Base-by-base conservation (phyloP, 2,113 vertebrate genomes). In the Hirundichthys speculiger region DNA sequence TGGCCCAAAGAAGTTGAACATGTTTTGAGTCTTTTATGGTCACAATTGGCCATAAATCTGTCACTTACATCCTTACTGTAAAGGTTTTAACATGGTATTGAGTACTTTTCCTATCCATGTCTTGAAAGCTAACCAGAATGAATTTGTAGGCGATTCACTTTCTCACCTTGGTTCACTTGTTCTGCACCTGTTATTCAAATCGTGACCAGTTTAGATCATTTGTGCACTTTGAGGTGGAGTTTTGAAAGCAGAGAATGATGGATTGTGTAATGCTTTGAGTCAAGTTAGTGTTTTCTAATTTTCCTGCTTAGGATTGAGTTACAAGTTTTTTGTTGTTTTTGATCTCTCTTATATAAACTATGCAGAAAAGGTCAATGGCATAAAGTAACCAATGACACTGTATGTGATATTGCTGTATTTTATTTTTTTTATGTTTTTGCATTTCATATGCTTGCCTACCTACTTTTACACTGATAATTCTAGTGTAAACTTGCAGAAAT, bases 11-110 rank as follows among this genome's bases (percentile, higher is more conserved):
- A 64, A 53, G 60, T 67, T 59, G n/a, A 72, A 63, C 55, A 57
- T 68, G 71, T 73, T 69, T 53, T 25, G 39, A 67, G 64, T 65
- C 52, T 50, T 86, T 86, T 74, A 80, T 64, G 62, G 66, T 71
- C 74, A 66, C 51, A 50, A 70, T 71, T 19, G 40, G 21, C 24
- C 15, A 46, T 89, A 84, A 89, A 90, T 80, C 68, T 80, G 80
- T 86, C 90, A 75, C 56, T 59, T 71, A 69, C 69, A 84, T 89
- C 76, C 77, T 79, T 60, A 54, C 51, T 53, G 71, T 49, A 64
- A 55, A 76, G 58, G 81, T 45, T 67, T 77, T 46, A 72, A 69
- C 40, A 64, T 51, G 39, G 30, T 58, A 72, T 72, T 77, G 54
- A 72, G 72, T 78, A 27, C 39, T 30, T 46, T 52, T 73, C 52